Base-by-base conservation (phyloP, 2,113 vertebrate genomes). In the Lichenostomus cassidix region DNA sequence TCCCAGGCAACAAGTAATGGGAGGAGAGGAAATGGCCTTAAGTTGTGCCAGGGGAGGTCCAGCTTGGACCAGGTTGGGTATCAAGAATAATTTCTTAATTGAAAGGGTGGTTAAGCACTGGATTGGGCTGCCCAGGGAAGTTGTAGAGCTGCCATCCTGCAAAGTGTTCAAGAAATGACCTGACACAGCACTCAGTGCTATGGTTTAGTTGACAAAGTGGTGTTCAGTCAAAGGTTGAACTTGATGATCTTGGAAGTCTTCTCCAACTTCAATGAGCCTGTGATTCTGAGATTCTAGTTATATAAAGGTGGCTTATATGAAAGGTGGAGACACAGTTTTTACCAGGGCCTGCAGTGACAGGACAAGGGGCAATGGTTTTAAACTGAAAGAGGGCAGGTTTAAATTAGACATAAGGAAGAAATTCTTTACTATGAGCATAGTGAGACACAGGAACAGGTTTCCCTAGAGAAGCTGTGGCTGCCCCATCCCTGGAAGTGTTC, bases 111-210 rank as follows among this genome's bases (percentile, higher is more conserved):
- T 60, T 39, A 52, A 24, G 22, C 33, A 35, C 58, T 46, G 69
- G 39, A 60, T 75, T 29, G 16, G 39, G 62, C n/a, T 82, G 33
- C 23, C 24, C n/a, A 60, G n/a, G 28, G 53, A 41, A 53, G 10
- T 3, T 20, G n/a, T 60, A n/a, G 23, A 89, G 46, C 46, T 28
- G 29, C 10, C 19, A 33, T 24, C 12, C 28, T 1, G 0, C 33
- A 19, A 82, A 46, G 20, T 25, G 28, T 18, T 68, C 11, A 18
- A 25, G 46, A 60, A 29, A 60, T 15, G 39, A 68, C 53, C 0
- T 0, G 60, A 74, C 33, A 20, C 3, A 33, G 52, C 44, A 75
- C 28, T 25, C 23, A 46, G 15, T 29, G 28, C 37, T 58, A 15
- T 1, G 20, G 39, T 49, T 52, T 15, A 41, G 20, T 3, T 53